phyloP scores from a whole-genome alignment of 2,113 vertebrate genomes.

The Seriola aureovittata region DNA sequence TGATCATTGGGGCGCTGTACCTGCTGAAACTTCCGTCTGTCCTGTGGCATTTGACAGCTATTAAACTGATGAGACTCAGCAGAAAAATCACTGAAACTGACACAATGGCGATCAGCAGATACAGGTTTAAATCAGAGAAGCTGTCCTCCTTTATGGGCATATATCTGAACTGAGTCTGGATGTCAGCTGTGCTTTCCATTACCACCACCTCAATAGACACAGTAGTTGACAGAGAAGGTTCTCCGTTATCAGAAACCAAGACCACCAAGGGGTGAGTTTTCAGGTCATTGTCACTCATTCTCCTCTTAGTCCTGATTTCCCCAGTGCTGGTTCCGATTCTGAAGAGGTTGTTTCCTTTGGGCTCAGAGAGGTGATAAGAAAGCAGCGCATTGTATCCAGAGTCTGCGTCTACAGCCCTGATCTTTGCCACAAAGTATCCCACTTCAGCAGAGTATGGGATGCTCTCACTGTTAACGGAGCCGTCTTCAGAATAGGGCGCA shows the following conservation, averaged over 20 bases:
- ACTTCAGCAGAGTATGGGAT: slow-evolving; percentile 85
- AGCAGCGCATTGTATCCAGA: slow-evolving; percentile 75
- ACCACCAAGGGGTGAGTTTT: slow-evolving; percentile 86
- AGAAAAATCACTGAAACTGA: slow-evolving; percentile 85
- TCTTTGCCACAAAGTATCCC: slow-evolving; percentile 77
- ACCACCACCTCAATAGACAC: slow-evolving; percentile 84
- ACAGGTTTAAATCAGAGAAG: slow-evolving; percentile 82
- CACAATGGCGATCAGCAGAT: slow-evolving; percentile 83
- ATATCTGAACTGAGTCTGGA: slow-evolving; percentile 85
- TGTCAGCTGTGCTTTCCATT: slow-evolving; percentile 82
- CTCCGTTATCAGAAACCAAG: slow-evolving; percentile 85
- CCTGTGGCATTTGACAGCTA: slow-evolving; percentile 73
- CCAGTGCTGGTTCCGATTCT: slow-evolving; percentile 69
- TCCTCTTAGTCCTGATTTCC: slow-evolving; percentile 73
- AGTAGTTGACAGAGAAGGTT: slow-evolving; percentile 85
- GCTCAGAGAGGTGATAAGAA: slow-evolving; percentile 71
- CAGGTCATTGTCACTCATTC: slow-evolving; percentile 84
- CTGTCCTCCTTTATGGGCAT: slow-evolving; percentile 66
- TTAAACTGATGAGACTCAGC: slow-evolving; percentile 70
- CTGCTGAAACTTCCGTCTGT: slow-evolving; percentile 59
- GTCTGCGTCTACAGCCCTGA: slow-evolving; percentile 71
- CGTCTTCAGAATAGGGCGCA: slow-evolving; percentile 83
- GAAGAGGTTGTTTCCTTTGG: slow-evolving; percentile 72
- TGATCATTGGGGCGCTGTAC: slow-evolving; percentile 73
- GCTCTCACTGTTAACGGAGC: slow-evolving; percentile 80